Percentiles rank a stretch among this genome's conserved stretches.
phyloP scores from a whole-genome alignment of 2,113 vertebrate genomes.

The Laticauda colubrina region DNA sequence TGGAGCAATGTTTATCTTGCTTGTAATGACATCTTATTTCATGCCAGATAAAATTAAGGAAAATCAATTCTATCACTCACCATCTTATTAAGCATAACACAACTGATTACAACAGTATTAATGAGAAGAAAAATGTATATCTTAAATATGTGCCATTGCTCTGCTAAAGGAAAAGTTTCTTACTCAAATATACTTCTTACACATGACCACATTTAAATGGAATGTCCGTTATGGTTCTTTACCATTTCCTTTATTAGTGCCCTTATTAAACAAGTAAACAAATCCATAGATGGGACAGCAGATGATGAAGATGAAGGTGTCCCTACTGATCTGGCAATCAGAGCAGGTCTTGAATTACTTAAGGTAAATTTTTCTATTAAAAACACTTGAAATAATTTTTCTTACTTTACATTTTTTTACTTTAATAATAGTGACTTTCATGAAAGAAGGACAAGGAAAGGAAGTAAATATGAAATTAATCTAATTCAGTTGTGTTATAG shows the following conservation, averaged over 20 bases:
- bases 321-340: constrained; percentile 83
- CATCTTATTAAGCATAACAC: neutral
- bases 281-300: constrained; percentile 86
- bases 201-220: neutral
- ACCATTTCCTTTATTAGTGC: constrained; percentile 68
- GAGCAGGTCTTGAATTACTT: constrained; percentile 85
- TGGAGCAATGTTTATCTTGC: neutral
- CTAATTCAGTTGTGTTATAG: neutral
- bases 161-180: neutral
- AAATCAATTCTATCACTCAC: neutral
- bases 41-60: neutral
- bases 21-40: neutral
- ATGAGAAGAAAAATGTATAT: neutral
- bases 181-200: neutral
- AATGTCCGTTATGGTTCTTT: neutral
- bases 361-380: constrained; percentile 70
- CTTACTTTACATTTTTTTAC: neutral
- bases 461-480: neutral
- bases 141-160: neutral
- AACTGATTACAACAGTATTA: neutral
- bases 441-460: neutral
- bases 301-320: constrained; percentile 89
- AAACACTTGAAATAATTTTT: neutral
- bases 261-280: constrained; percentile 88
- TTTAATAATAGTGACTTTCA: neutral